These are phyloP conservation scores for Rhopalosiphum maidis DNA, from an alignment of 1,140 invertebrate genomes.

Conservation along the genomic window DNA sequence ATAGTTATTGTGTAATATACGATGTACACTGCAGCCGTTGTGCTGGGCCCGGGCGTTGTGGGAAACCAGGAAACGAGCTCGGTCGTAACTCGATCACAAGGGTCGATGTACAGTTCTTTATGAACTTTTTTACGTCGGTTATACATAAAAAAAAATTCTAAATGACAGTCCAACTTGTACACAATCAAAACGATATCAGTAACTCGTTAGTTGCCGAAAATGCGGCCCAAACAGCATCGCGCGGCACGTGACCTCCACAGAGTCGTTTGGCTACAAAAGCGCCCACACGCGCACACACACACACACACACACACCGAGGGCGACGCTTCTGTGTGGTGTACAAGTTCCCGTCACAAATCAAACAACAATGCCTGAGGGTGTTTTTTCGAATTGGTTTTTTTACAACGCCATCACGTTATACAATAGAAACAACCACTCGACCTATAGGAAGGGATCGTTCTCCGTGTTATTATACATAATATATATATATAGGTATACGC, in stretches of 20 bases:
- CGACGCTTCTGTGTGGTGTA: not conserved
- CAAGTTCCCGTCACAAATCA: conserved; percentile 45
- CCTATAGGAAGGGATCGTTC: not conserved
- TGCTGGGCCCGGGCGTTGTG: not conserved
- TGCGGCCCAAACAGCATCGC: not conserved
- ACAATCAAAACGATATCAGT: conserved; percentile 56
- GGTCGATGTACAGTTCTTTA: not conserved
- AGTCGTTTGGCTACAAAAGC: not conserved
- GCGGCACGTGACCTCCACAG: not conserved
- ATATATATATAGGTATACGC: not conserved
- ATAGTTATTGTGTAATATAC: not conserved
- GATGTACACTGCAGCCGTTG: not conserved
- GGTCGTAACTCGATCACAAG: conserved; percentile 49
- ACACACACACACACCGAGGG: not conserved
- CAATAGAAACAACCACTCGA: conserved; percentile 21
- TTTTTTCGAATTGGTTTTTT: not conserved
- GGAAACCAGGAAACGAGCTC: conserved; percentile 40
- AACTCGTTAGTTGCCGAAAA: conserved; percentile 49
- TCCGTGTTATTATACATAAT: not conserved
- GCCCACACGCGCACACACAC: not conserved
- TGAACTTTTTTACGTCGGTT: not conserved
- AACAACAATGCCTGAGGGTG: conserved; percentile 24
- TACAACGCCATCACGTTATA: not conserved
- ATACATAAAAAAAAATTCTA: not conserved
- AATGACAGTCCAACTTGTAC: not conserved